phyloP scores from a whole-genome alignment of 2,888 invertebrate species.

The Melitaea athalia region DNA sequence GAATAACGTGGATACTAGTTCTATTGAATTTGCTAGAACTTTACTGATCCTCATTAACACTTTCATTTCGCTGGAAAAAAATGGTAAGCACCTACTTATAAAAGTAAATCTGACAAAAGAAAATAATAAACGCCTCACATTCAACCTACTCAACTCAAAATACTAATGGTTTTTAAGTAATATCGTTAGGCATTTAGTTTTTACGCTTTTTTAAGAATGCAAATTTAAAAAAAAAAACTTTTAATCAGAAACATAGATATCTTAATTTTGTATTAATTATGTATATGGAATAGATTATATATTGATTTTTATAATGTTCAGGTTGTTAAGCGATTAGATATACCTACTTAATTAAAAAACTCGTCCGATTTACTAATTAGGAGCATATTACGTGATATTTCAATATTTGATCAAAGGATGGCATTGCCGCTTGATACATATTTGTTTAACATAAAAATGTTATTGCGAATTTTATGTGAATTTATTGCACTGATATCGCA shows the following conservation, averaged over 20 bases:
- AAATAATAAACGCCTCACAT: too few relatives aligned
- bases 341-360: conserved; percentile 2
- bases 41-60: too few relatives aligned
- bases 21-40: too few relatives aligned
- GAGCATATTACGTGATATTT: not conserved
- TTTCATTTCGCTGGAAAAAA: too few relatives aligned
- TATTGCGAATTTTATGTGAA: not conserved
- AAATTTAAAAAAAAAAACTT: not conserved
- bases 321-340: conserved; percentile 12
- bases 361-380: not conserved
- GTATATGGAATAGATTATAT: conserved; percentile 1
- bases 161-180: not conserved
- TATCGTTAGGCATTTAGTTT: not conserved
- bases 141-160: not conserved
- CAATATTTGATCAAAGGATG: not conserved
- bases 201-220: not conserved
- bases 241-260: not conserved
- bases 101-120: too few relatives aligned
- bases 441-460: not conserved
- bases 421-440: not conserved
- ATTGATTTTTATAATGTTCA: conserved; percentile 17
- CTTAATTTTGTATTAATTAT: not conserved
- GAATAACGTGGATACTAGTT: too few relatives aligned
- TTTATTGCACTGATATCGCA: not conserved
- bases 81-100: too few relatives aligned